Evolutionary conservation across 2,113 vertebrate species (phyloP).

Genomic region (Apeltes quadracus): DNA sequence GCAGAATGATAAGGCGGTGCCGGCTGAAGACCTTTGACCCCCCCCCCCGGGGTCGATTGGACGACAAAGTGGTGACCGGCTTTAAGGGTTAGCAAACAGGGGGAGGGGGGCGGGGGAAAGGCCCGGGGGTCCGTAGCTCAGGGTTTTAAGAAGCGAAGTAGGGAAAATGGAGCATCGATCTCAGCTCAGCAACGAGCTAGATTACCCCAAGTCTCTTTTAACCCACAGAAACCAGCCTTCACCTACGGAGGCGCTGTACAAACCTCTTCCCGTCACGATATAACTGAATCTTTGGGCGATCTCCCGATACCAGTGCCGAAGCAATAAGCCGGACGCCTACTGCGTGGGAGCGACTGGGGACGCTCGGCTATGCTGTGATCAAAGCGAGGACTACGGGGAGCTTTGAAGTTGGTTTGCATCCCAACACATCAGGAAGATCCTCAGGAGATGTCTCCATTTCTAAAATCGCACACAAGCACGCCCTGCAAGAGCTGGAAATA

Average conservation of each 20-base stretch:
- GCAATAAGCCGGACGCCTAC: too few relatives aligned
- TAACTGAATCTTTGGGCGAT: not conserved
- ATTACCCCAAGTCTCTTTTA: not conserved
- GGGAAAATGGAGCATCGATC: too few relatives aligned
- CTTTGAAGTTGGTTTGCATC: not conserved
- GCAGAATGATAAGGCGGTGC: constrained; percentile 27
- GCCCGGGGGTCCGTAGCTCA: too few relatives aligned
- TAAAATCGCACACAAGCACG: not conserved
- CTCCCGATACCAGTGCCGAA: not conserved
- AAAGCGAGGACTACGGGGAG: not conserved
- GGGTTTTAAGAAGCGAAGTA: too few relatives aligned
- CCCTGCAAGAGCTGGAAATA: not conserved
- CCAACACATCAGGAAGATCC: not conserved
- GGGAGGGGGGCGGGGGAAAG: too few relatives aligned
- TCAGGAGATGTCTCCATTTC: not conserved
- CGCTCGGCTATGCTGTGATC: too few relatives aligned
- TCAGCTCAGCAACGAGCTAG: too few relatives aligned
- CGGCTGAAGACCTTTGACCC: constrained; percentile 56
- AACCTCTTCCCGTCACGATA: not conserved
- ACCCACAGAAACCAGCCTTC: not conserved
- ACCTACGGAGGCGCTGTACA: not conserved
- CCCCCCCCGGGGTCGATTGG: constrained; percentile 36
- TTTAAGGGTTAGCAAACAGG: constrained; percentile 38
- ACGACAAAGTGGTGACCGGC: constrained; percentile 29
- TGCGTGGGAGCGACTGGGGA: too few relatives aligned